A percentile compares a stretch with the other conserved stretches of the same genome.
Evolutionary conservation across 2,888 invertebrate genomes (phyloP).

Genomic region (Leptopilina drosophilae): DNA sequence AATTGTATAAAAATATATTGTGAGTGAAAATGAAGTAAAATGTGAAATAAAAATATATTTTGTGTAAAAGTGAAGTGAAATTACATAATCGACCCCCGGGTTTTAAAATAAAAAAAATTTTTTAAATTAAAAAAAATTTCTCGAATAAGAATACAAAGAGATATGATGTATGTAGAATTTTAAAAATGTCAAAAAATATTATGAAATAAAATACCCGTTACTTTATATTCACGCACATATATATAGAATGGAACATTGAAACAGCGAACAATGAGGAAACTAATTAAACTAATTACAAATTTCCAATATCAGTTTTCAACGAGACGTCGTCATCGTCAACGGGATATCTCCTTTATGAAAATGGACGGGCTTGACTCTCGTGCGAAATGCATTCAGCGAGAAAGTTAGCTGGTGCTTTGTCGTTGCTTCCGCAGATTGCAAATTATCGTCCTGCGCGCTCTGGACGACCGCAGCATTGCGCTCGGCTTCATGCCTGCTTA

Average conservation of each 20-base stretch:
- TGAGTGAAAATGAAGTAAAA: too few relatives aligned
- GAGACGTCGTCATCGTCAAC: slow-evolving; percentile 41
- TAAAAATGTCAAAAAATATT: too few relatives aligned
- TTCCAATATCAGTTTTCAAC: slow-evolving; percentile 64
- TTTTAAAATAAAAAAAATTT: too few relatives aligned
- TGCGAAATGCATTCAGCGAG: slow-evolving; percentile 61
- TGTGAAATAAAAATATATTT: too few relatives aligned
- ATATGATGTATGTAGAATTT: too few relatives aligned
- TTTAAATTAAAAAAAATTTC: too few relatives aligned
- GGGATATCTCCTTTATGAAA: slow-evolving; percentile 58
- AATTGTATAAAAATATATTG: too few relatives aligned
- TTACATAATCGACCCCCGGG: too few relatives aligned
- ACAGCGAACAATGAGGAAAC: slow-evolving; percentile 54
- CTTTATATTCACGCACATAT: too few relatives aligned
- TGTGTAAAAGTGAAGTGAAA: too few relatives aligned
- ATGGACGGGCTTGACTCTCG: slow-evolving; percentile 49
- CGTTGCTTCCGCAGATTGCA: slow-evolving; percentile 62
- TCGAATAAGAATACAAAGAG: too few relatives aligned
- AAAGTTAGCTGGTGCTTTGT: slow-evolving; percentile 63
- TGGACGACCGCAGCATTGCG: slow-evolving; percentile 54
- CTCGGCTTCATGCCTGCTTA: slow-evolving; percentile 48
- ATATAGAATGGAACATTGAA: slow-evolving; percentile 46
- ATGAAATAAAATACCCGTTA: too few relatives aligned
- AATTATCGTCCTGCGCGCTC: slow-evolving; percentile 58
- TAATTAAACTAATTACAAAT: slow-evolving; percentile 68